Conservation (phyloP, 2,888 invertebrate genomes). For the Trypoxylon attenuatum region DNA sequence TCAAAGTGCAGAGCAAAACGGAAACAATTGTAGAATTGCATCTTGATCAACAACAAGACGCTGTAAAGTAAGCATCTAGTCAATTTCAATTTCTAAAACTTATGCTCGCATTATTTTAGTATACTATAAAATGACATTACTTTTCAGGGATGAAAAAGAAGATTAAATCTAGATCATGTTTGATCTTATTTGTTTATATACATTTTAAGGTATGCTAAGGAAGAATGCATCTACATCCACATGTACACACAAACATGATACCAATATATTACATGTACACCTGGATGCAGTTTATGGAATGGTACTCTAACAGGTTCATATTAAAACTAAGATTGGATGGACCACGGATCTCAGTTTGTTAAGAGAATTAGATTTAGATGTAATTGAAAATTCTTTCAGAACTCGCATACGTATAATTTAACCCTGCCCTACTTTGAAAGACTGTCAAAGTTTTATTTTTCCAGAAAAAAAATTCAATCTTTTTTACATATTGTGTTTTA, state of each 20-base stretch:
- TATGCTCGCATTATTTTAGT: not conserved
- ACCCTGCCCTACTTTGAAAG: too few species aligned
- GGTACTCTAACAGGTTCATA: conserved; percentile 54
- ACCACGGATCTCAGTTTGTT: conserved; percentile 55
- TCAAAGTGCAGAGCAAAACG: conserved; percentile 75
- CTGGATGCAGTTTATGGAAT: conserved; percentile 49
- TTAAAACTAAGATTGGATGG: conserved; percentile 55
- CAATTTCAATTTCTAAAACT: not conserved
- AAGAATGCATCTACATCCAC: conserved; percentile 51
- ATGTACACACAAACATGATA: conserved; percentile 49
- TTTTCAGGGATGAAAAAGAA: conserved; percentile 69
- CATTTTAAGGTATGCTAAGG: conserved; percentile 60
- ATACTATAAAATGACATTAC: conserved; percentile 3
- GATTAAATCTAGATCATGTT: conserved; percentile 65
- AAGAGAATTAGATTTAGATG: conserved; percentile 38
- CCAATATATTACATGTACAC: conserved; percentile 50
- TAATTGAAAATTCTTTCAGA: conserved; percentile 41
- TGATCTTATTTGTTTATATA: conserved; percentile 66
- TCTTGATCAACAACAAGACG: conserved; percentile 67
- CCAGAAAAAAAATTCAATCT: too few species aligned
- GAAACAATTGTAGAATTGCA: conserved; percentile 76
- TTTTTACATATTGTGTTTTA: too few species aligned
- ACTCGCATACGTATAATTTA: too few species aligned
- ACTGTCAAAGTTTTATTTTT: too few species aligned
- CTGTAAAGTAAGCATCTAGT: conserved; percentile 67